phyloP scores from a whole-genome alignment of 2,888 invertebrate species.

The Adineta ricciae region DNA sequence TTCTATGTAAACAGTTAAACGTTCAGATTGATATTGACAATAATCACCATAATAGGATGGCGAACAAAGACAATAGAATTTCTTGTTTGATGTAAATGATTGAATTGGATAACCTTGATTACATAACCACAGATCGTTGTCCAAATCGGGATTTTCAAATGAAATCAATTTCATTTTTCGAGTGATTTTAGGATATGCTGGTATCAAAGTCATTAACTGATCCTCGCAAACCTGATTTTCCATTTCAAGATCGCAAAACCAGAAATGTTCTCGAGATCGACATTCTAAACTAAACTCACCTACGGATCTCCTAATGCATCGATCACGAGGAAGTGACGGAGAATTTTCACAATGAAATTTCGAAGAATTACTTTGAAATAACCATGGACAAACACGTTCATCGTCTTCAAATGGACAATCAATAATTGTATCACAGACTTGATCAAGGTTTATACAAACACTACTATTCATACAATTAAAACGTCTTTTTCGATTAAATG shows the following conservation, averaged over 20 bases:
- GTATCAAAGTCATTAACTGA: background rate
- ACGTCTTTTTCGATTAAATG: background rate
- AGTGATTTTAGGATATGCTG: background rate
- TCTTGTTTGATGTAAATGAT: background rate
- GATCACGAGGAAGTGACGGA: too few relatives aligned
- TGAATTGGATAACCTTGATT: background rate
- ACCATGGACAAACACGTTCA: background rate
- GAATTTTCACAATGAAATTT: background rate
- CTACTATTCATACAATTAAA: background rate
- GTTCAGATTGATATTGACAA: constrained; percentile 7
- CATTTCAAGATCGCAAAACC: background rate
- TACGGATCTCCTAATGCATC: too few relatives aligned
- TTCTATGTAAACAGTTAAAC: background rate
- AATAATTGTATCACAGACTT: background rate
- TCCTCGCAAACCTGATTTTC: background rate
- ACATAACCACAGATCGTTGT: background rate
- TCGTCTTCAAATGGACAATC: background rate
- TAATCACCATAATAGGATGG: background rate
- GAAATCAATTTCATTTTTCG: background rate
- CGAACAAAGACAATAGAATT: background rate
- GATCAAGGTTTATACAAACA: background rate
- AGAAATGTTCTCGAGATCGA: background rate
- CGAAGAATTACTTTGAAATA: background rate
- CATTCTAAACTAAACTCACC: too few relatives aligned
- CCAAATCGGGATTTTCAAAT: background rate